Base-by-base conservation (phyloP, 2,888 invertebrate genomes). In the Drosophila antonietae region DNA sequence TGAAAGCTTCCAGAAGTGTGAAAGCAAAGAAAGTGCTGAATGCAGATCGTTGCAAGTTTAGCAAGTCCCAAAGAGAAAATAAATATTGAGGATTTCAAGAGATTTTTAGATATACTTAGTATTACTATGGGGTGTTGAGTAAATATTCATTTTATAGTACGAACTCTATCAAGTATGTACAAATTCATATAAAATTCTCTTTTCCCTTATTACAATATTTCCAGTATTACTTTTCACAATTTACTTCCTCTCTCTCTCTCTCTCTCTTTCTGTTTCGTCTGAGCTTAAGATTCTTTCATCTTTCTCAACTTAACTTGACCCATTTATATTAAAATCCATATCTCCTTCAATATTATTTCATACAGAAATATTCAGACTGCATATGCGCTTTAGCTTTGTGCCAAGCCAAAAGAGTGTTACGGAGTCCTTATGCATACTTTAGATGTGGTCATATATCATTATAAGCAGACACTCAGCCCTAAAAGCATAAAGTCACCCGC, bases 11-110 rank as follows among this genome's bases (percentile, higher is more conserved):
- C 9, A 35, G 31, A 41, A 23, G 44, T 49, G 15, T 28, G 23
- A 41, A 60, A 46, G 41, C 35, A 57, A 57, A 57, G 18, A 43
- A 33, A 57, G 8, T 18, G 51, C 33, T 33, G 18, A n/a, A 6
- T 18, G 33, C 18, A 51, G 33, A 33, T 33, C 12, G 7, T 7
- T 14, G 31, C 4, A 18, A 2, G 2, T 14, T 18, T 33, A 7
- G 10, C 5, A 31, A 31, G 20, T 6, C 7, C 12, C 12, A 18
- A 2, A 31, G 18, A 18, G 18, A 33, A 51, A 14, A 7, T 2
- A 33, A 7, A 33, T 18, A 10, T 10, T 31, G 51, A 2, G 18
- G 1, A 33, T 33, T 12, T 33, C 2, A 18, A n/a, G 2, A 33
- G 49, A 18, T 6, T 20, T 6, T 20, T 12, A 20, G 4, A 6